Percentiles rank a stretch among this genome's conserved stretches.
These are phyloP conservation scores for Agrochola lota DNA, from an alignment of 2,888 invertebrate species.

Conservation along the genomic window DNA sequence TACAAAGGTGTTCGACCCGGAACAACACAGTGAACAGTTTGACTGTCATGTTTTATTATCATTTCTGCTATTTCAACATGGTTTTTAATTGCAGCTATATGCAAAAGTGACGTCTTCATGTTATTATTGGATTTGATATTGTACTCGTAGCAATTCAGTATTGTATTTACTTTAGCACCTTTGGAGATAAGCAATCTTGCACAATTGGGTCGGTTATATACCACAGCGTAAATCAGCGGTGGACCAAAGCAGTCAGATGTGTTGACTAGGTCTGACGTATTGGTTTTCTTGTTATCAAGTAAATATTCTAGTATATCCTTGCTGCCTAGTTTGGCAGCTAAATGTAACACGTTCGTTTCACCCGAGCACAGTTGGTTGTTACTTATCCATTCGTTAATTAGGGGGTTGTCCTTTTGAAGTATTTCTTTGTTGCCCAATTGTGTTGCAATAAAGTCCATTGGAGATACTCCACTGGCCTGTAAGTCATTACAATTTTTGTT, in stretches of 20 bases:
- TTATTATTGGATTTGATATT: too few relatives aligned
- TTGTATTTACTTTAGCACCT: background rate
- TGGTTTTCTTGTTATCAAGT: background rate
- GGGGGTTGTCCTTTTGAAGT: constrained; percentile 72
- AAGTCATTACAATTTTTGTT: background rate
- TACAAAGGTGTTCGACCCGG: background rate
- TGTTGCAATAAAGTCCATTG: constrained; percentile 84
- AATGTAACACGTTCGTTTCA: background rate
- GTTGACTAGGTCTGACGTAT: background rate
- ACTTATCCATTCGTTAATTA: constrained; percentile 62
- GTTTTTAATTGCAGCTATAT: background rate
- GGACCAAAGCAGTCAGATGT: background rate
- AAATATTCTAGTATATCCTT: constrained; percentile 1
- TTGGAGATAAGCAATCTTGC: background rate
- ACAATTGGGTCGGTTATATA: background rate
- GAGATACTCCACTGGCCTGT: constrained; percentile 56
- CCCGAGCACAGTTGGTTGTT: background rate
- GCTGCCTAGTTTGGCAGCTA: background rate
- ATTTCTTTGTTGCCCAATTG: constrained; percentile 80
- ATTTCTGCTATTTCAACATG: constrained; percentile 2
- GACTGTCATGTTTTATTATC: background rate
- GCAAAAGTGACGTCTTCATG: background rate
- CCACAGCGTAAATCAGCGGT: background rate
- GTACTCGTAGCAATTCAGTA: background rate
- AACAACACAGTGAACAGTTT: background rate